Percentiles rank a stretch among this genome's conserved stretches.
These are phyloP conservation scores for Rhopalosiphum nymphaeae DNA, from an alignment of 2,888 invertebrate species.

Conservation along the genomic window DNA sequence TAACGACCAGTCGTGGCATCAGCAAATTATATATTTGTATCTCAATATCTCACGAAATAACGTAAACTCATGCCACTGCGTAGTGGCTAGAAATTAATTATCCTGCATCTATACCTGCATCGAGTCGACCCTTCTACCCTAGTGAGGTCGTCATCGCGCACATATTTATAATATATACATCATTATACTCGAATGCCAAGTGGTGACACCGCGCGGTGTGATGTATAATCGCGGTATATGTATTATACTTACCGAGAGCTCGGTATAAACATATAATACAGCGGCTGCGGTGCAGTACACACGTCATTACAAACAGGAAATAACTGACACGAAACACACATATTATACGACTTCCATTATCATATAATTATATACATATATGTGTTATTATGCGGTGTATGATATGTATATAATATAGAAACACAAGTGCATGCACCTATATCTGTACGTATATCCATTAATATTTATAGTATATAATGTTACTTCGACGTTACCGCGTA, in stretches of 20 bases:
- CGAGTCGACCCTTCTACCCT: background rate
- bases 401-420: background rate
- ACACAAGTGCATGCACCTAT: background rate
- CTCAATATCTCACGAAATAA: too few species aligned
- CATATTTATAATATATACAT: background rate
- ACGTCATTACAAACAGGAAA: conserved; percentile 3
- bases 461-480: background rate
- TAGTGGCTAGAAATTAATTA: too few species aligned
- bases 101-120: background rate
- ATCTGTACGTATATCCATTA: too few species aligned
- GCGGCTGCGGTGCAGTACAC: background rate
- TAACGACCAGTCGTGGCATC: background rate
- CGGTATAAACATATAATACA: background rate
- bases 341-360: background rate
- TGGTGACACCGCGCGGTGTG: background rate
- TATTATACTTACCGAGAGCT: background rate
- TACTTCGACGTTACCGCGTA: background rate
- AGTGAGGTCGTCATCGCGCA: background rate
- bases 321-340: background rate
- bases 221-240: background rate
- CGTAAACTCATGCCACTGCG: too few species aligned
- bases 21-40: background rate
- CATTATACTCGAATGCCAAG: background rate
- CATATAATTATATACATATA: background rate
- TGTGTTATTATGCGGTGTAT: background rate